Evolutionary conservation across 2,888 invertebrate species (phyloP).

Genomic region (Stenotaenia linearis): DNA sequence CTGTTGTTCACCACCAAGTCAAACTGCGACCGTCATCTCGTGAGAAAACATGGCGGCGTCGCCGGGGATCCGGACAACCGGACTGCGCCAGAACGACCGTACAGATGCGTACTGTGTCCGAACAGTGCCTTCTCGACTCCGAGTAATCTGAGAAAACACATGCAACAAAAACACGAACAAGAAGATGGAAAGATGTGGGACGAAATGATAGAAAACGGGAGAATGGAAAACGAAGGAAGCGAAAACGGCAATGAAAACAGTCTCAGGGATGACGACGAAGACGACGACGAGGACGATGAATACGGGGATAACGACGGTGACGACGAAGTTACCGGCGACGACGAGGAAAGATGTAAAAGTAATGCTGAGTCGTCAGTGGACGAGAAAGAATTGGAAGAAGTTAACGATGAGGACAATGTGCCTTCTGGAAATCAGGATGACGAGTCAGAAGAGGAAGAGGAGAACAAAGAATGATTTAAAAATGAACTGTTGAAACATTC

Average conservation of each 20-base stretch:
- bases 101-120: slow-evolving; percentile 72
- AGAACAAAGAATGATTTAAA: background rate
- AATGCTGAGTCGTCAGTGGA: background rate
- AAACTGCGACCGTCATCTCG: slow-evolving; percentile 89
- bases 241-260: background rate
- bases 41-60: slow-evolving; percentile 70
- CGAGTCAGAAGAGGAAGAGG: background rate
- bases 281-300: background rate
- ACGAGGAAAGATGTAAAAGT: background rate
- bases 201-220: background rate
- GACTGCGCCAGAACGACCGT: slow-evolving; percentile 69
- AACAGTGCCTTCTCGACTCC: slow-evolving; percentile 75
- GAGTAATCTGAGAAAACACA: slow-evolving; percentile 72
- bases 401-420: slow-evolving; percentile 1
- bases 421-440: background rate
- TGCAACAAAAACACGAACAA: slow-evolving; percentile 60
- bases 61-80: slow-evolving; percentile 45
- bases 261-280: too few species aligned
- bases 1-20: slow-evolving; percentile 94
- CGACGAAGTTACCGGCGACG: background rate
- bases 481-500: background rate
- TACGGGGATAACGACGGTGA: background rate
- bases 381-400: background rate
- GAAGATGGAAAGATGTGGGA: slow-evolving; percentile 11
- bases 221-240: background rate